Conservation (phyloP, 1,140 invertebrate genomes). For the Bilobella aurantiaca region DNA sequence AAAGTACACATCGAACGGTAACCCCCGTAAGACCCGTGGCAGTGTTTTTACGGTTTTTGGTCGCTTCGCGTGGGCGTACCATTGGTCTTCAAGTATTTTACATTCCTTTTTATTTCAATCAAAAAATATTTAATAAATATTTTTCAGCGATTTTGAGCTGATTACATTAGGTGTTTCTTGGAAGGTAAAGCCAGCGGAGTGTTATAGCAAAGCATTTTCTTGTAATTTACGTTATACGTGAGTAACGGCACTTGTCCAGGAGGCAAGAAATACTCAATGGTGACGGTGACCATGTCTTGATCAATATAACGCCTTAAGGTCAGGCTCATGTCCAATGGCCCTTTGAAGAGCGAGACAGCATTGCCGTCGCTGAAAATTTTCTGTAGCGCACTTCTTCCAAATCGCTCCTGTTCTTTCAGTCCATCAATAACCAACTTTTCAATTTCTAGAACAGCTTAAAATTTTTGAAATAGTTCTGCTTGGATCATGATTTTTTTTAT, state of each 20-base stretch:
- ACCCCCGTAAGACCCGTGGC: conserved; percentile 26
- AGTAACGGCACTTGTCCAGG: conserved; percentile 59
- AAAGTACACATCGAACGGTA: conserved; percentile 35
- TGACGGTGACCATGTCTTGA: conserved; percentile 46
- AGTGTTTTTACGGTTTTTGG: conserved; percentile 31
- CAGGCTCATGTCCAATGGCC: conserved; percentile 51
- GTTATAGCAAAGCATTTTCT: no score
- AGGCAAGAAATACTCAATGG: conserved; percentile 66
- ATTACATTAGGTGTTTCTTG: no score
- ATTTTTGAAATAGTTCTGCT: background rate
- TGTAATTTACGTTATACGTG: conserved; percentile 54
- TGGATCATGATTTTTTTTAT: background rate
- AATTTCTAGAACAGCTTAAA: background rate
- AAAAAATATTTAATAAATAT: no score
- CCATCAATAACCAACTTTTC: background rate
- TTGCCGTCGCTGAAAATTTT: background rate
- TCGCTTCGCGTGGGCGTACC: conserved; percentile 19
- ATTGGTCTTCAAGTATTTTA: conserved; percentile 27
- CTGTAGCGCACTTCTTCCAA: background rate
- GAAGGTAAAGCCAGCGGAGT: background rate
- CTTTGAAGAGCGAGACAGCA: conserved; percentile 51
- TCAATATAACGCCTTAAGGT: conserved; percentile 1
- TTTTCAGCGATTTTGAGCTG: no score
- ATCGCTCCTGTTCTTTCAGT: background rate
- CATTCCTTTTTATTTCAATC: conserved; percentile 32